Evolutionary conservation across 2,113 vertebrate genomes (phyloP).

Genomic region (Psephotus haematonotus): DNA sequence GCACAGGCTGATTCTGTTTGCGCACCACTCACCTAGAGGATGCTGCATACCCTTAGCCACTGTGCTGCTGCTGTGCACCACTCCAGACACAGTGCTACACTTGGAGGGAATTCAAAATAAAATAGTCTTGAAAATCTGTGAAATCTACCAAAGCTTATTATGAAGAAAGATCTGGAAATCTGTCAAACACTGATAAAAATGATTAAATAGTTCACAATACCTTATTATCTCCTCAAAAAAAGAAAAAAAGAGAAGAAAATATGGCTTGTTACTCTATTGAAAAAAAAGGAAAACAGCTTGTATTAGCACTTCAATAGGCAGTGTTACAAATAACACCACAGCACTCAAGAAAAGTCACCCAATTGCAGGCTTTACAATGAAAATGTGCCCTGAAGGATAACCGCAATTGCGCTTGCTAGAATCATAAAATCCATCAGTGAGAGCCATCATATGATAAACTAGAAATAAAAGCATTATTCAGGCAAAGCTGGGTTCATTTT

Average conservation of each 20-base stretch:
- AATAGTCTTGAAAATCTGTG: not conserved
- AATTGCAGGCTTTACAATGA: not conserved
- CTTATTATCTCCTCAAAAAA: not conserved
- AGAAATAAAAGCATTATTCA: slow-evolving; percentile 27
- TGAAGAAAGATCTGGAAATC: not conserved
- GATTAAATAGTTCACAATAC: not conserved
- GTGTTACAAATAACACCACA: not conserved
- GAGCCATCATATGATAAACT: not conserved
- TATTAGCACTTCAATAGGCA: not conserved
- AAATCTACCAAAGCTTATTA: not conserved
- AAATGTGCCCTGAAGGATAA: not conserved
- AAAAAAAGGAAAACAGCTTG: not conserved
- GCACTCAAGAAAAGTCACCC: not conserved
- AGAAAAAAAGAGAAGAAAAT: not conserved
- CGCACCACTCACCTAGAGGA: rapidly evolving
- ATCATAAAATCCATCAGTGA: not conserved
- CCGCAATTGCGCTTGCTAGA: not conserved
- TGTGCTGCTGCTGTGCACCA: not conserved
- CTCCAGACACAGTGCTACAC: not conserved
- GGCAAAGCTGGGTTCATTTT: not conserved
- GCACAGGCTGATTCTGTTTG: not conserved
- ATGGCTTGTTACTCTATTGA: not conserved
- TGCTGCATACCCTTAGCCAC: rapidly evolving
- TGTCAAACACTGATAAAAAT: not conserved
- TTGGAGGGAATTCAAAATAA: not conserved